These are phyloP conservation scores for Zelostemma sp. DNA, from an alignment of 1,140 invertebrate species.

Conservation along the genomic window DNA sequence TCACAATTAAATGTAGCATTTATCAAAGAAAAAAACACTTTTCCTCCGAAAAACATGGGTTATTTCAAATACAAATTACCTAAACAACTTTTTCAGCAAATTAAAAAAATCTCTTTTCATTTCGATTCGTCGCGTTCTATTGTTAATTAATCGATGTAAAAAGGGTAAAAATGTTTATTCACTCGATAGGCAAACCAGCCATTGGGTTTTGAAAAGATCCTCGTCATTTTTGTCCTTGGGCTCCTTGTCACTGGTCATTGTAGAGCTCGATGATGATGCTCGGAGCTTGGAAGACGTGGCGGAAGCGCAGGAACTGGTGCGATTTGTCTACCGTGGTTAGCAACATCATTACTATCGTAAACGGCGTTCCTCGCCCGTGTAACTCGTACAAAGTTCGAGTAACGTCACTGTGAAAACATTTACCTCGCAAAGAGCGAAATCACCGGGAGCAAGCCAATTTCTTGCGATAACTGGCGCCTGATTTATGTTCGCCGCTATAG, in stretches of 20 bases:
- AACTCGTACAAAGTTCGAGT: constrained; percentile 16
- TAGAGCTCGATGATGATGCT: constrained; percentile 3
- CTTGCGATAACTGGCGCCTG: constrained; percentile 3
- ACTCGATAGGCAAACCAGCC: constrained; percentile 36
- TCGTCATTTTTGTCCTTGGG: constrained; percentile 8
- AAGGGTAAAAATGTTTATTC: not conserved
- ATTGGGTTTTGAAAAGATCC: constrained; percentile 25
- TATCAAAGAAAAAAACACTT: too few relatives aligned
- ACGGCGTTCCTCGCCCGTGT: constrained; percentile 9
- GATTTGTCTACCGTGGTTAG: constrained; percentile 16
- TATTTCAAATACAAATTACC: too few relatives aligned
- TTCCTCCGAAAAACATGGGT: not conserved
- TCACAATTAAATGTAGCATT: too few relatives aligned
- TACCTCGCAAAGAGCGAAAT: constrained; percentile 2
- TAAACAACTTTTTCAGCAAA: too few relatives aligned
- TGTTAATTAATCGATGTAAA: too few relatives aligned
- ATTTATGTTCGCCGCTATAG: constrained; percentile 1
- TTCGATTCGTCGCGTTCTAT: too few relatives aligned
- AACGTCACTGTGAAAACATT: constrained; percentile 24
- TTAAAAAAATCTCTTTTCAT: too few relatives aligned
- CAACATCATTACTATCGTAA: constrained; percentile 10
- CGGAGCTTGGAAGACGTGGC: constrained; percentile 12
- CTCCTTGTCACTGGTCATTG: constrained; percentile 15
- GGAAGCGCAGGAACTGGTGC: constrained; percentile 9
- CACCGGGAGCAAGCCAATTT: constrained; percentile 17